Conservation (phyloP, 2,888 invertebrate genomes). For the Mystacides longicornis region DNA sequence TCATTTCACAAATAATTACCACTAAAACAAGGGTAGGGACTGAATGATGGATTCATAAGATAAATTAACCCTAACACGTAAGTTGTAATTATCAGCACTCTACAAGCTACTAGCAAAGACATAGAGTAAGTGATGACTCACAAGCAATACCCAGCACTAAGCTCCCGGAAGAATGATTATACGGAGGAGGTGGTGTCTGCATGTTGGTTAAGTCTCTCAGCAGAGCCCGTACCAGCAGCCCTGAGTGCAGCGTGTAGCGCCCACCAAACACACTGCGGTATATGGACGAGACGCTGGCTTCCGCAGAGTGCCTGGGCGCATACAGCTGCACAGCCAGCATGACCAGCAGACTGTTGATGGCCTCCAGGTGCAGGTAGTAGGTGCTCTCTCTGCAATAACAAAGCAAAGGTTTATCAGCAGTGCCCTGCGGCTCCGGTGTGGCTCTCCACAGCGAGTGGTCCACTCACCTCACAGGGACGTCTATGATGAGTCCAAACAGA, state of each 20-base stretch:
- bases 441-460: too few species aligned
- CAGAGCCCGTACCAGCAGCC: constrained; percentile 70
- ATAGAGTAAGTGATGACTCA: too few species aligned
- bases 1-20: not conserved
- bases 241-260: constrained; percentile 65
- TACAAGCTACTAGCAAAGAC: too few species aligned
- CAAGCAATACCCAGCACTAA: constrained; percentile 70
- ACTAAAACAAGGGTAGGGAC: not conserved
- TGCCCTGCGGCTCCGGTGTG: too few species aligned
- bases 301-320: constrained; percentile 43
- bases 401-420: too few species aligned
- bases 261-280: constrained; percentile 58
- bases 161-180: constrained; percentile 58
- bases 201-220: constrained; percentile 64
- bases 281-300: constrained; percentile 41
- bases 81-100: too few species aligned
- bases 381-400: constrained; percentile 69
- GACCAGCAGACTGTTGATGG: constrained; percentile 77
- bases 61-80: too few species aligned
- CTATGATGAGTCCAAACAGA: constrained; percentile 71
- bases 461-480: constrained; percentile 73
- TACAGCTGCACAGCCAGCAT: constrained; percentile 85
- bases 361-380: constrained; percentile 79
- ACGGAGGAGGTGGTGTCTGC: constrained; percentile 56
- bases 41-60: too few species aligned